These are phyloP conservation scores for Macropis europaea DNA, from an alignment of 2,888 invertebrate genomes.

Conservation along the genomic window DNA sequence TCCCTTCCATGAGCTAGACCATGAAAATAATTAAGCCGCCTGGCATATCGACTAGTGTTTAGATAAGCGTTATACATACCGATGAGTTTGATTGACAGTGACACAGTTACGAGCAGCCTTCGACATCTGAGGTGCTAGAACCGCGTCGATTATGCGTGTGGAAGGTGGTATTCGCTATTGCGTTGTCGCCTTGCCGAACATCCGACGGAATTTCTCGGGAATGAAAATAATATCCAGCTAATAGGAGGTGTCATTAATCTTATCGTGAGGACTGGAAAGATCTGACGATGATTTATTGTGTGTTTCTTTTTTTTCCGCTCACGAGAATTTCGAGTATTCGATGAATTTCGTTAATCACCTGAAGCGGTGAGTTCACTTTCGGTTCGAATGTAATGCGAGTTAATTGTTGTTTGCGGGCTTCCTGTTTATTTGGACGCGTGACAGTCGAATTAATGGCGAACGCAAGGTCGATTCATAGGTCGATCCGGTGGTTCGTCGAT, in stretches of 20 bases:
- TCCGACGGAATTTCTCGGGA: neutral
- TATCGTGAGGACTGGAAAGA: neutral
- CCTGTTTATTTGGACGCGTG: slow-evolving; percentile 41
- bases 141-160: slow-evolving; percentile 59
- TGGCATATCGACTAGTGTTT: slow-evolving; percentile 71
- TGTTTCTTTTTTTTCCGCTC: no score
- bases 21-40: slow-evolving; percentile 67
- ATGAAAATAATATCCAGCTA: neutral
- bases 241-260: neutral
- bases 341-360: neutral
- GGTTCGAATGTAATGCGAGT: no score
- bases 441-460: slow-evolving; percentile 1
- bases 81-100: slow-evolving; percentile 77
- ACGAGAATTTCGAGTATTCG: neutral
- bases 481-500: slow-evolving; percentile 32
- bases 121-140: slow-evolving; percentile 63
- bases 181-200: slow-evolving; percentile 40
- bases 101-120: slow-evolving; percentile 75
- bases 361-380: no score
- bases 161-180: slow-evolving; percentile 37
- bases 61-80: slow-evolving; percentile 74
- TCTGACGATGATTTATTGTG: slow-evolving; percentile 14
- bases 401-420: slow-evolving; percentile 22
- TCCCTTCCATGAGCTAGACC: slow-evolving; percentile 39
- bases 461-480: slow-evolving; percentile 32